Conservation (phyloP, 1,140 invertebrate species). For the Arion vulgaris region DNA sequence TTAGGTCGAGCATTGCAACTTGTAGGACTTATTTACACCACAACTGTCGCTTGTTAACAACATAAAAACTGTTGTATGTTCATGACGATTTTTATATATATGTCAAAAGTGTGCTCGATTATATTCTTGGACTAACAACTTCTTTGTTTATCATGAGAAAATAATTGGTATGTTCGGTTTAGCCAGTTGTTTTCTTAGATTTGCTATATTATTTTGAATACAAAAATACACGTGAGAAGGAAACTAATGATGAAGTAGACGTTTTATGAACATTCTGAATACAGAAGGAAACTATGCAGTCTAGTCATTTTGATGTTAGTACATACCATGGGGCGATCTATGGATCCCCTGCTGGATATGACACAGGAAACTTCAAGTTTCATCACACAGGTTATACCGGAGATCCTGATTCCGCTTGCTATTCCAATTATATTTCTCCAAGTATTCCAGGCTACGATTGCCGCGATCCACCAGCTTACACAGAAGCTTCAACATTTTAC, state of each 20-base stretch:
- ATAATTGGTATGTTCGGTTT: not conserved
- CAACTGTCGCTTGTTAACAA: not conserved
- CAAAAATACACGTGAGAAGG: not conserved
- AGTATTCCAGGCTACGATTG: not conserved
- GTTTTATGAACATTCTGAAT: too few relatives aligned
- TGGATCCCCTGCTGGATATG: not conserved
- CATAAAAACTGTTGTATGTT: not conserved
- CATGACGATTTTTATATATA: not conserved
- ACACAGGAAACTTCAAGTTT: not conserved
- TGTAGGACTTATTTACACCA: not conserved
- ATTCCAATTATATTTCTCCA: not conserved
- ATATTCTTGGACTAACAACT: not conserved
- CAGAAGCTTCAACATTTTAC: slow-evolving; percentile 3
- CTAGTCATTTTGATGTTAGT: slow-evolving; percentile 2
- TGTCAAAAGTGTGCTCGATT: not conserved
- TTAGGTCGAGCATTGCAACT: not conserved
- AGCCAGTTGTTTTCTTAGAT: not conserved
- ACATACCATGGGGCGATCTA: slow-evolving; percentile 11
- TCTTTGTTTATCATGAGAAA: too few relatives aligned
- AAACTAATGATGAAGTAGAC: not conserved
- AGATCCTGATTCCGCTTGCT: not conserved
- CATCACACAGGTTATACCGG: not conserved
- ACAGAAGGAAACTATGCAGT: slow-evolving; percentile 10
- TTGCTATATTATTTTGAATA: not conserved
- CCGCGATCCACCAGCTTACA: slow-evolving; percentile 8